Percentiles rank a stretch among this genome's conserved stretches.
phyloP scores from a whole-genome alignment of 1,140 invertebrate genomes.

The Neotoxoptera formosana region DNA sequence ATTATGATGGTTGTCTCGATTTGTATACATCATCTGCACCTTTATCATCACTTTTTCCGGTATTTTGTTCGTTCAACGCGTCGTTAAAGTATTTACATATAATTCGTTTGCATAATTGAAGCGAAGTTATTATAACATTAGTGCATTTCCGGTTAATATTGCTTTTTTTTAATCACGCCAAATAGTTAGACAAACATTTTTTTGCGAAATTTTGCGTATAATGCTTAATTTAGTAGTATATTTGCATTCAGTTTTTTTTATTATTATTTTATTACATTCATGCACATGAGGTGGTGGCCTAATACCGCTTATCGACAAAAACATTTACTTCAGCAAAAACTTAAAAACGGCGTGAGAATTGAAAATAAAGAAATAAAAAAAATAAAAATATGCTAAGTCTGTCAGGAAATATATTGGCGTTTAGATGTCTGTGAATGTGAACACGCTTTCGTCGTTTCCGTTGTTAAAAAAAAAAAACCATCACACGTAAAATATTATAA shows the following conservation, averaged over 20 bases:
- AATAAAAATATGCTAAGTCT: slow-evolving; percentile 16
- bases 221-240: neutral
- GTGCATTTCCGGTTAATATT: slow-evolving; percentile 19
- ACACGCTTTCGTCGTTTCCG: slow-evolving; percentile 19
- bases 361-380: slow-evolving; percentile 13
- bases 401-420: slow-evolving; percentile 35
- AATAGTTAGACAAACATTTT: neutral
- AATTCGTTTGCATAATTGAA: neutral
- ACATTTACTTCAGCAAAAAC: slow-evolving; percentile 40
- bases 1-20: neutral
- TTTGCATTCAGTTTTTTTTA: neutral
- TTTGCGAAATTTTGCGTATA: neutral
- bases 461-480: neutral
- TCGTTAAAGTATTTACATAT: neutral
- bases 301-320: slow-evolving; percentile 30
- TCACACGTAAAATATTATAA: neutral
- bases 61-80: slow-evolving; percentile 23
- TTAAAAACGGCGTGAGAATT: slow-evolving; percentile 48
- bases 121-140: neutral
- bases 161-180: neutral
- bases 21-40: neutral
- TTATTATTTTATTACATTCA: neutral
- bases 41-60: slow-evolving; percentile 24
- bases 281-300: neutral
- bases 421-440: neutral